Evolutionary conservation across 2,888 invertebrate genomes (phyloP).

Genomic region (Baronia brevicornis): DNA sequence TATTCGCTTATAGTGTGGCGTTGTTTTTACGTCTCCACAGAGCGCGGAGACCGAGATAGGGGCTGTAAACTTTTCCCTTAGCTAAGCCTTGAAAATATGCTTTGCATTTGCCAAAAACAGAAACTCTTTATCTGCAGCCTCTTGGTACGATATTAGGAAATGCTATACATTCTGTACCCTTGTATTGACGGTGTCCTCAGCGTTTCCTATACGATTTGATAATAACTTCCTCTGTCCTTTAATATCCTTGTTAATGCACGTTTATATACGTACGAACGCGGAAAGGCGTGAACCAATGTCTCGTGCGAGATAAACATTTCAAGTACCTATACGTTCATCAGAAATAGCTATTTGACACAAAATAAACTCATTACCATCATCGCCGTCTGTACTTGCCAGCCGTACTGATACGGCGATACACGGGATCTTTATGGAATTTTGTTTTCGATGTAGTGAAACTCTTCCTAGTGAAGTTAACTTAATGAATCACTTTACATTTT

Average conservation of each 20-base stretch:
- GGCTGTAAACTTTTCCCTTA: slow-evolving; percentile 35
- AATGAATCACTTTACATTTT: too few species aligned
- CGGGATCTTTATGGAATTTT: too few species aligned
- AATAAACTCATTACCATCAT: too few species aligned
- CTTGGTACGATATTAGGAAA: slow-evolving; percentile 29
- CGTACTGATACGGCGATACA: too few species aligned
- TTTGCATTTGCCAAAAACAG: slow-evolving; percentile 24
- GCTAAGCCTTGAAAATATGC: slow-evolving; percentile 35
- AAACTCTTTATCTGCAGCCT: slow-evolving; percentile 18
- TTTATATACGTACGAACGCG: slow-evolving; percentile 44
- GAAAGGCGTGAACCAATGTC: slow-evolving; percentile 37
- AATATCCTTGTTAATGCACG: slow-evolving; percentile 58
- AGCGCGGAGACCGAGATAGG: slow-evolving; percentile 32
- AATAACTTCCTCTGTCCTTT: slow-evolving; percentile 68
- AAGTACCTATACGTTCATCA: too few species aligned
- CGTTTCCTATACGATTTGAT: slow-evolving; percentile 66
- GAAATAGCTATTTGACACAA: too few species aligned
- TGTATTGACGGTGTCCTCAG: slow-evolving; percentile 36
- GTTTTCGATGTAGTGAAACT: too few species aligned
- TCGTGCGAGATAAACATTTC: too few species aligned
- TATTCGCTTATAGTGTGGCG: slow-evolving; percentile 47
- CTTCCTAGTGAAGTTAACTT: too few species aligned
- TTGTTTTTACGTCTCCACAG: slow-evolving; percentile 40
- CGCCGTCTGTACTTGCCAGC: too few species aligned
- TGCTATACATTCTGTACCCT: slow-evolving; percentile 25